Base-by-base conservation (phyloP, 2,888 invertebrate genomes). In the Nudaria mundana region DNA sequence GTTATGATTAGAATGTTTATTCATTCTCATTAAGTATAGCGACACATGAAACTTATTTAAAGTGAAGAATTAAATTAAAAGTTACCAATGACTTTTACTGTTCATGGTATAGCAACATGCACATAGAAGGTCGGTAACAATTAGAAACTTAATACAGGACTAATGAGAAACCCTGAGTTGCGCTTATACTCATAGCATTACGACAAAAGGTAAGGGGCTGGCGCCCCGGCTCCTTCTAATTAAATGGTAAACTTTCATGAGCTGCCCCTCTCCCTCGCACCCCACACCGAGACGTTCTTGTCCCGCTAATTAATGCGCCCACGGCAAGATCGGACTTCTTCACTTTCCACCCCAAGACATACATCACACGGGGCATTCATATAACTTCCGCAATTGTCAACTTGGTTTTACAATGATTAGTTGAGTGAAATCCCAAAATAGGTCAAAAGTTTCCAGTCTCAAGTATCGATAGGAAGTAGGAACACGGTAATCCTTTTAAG, bases 171-270 rank as follows among this genome's bases (percentile, higher is more conserved):
- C 72, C 77, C 73, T 79, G 81, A 80, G 75, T 81, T 73, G 71
- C 59, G 71, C 73, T 76, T 73, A 75, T 76, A 76, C 76, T 74
- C 75, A 72, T 65, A 68, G 74, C 68, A 72, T 81, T 76, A 81
- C 76, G 73, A 76, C 76, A 80, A 81, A 76, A 81, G 83, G 80
- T 78, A 71, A 69, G 72, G 77, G 75, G 74, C 44, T 66, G 70
- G 65, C 48, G 69, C 67, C 20, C 20, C 65, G 71, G 75, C 76
- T 72, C 77, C 69, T 82, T 79, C 85, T 89, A 89, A 89, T 89
- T 88, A 88, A 87, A 86, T 86, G 87, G 87, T 87, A 86, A 88
- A 87, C 87, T 89, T 85, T 86, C 84, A 86, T 81, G 85, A 82
- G 77, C 62, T 71, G 65, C 71, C 72, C 74, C 66, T 61, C 71